These are phyloP conservation scores for Drosophila saltans DNA, from an alignment of 1,140 invertebrate genomes.

Conservation along the genomic window DNA sequence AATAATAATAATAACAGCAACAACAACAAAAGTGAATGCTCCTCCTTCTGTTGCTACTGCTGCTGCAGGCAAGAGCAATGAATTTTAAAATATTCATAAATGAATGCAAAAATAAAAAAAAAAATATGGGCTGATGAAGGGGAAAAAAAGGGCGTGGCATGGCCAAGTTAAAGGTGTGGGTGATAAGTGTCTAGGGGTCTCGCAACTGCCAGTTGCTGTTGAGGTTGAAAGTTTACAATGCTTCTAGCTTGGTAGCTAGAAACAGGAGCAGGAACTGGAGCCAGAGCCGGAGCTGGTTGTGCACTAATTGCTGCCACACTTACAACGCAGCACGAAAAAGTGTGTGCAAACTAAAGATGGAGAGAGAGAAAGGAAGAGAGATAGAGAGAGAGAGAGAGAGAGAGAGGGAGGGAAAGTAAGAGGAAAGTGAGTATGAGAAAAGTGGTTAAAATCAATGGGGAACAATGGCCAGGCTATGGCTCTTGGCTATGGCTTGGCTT, in stretches of 20 bases:
- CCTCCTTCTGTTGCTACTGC: background rate
- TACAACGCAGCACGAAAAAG: conserved; percentile 9
- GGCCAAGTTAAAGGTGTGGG: conserved; percentile 33
- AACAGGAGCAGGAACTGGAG: conserved; percentile 16
- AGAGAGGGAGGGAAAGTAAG: background rate
- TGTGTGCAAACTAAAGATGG: background rate
- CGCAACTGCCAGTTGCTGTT: conserved; percentile 20
- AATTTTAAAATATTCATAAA: conserved; percentile 80
- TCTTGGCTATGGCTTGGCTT: conserved; percentile 8
- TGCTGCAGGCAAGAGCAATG: conserved; percentile 53
- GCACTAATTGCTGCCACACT: conserved; percentile 71
- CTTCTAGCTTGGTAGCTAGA: conserved; percentile 14
- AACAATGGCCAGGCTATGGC: conserved; percentile 35
- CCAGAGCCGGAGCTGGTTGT: conserved; percentile 35
- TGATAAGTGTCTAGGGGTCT: conserved; percentile 28
- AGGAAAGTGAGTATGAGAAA: background rate
- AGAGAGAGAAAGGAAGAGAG: background rate
- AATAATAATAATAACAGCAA: conserved; percentile 59
- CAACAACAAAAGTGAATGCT: background rate
- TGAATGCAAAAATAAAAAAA: conserved; percentile 53
- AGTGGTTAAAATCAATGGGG: conserved; percentile 65
- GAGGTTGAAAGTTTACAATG: conserved; percentile 56
- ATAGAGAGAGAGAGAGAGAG: background rate
- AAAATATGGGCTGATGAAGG: background rate
- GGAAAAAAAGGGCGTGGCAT: conserved; percentile 27